Base-by-base conservation (phyloP, 2,888 invertebrate genomes). In the Pseudococcus viburni region DNA sequence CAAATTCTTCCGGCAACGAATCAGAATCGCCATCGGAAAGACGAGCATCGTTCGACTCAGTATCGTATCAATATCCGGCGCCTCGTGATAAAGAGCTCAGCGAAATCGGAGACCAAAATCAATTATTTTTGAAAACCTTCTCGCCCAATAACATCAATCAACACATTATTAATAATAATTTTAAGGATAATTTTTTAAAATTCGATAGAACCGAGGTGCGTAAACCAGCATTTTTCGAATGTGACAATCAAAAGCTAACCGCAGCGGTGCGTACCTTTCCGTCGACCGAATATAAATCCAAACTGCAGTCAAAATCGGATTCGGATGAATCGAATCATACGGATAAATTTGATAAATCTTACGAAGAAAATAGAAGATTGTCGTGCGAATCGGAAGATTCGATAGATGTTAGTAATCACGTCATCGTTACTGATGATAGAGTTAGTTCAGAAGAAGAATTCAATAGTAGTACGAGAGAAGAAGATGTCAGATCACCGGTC, bases 281-380 rank as follows among this genome's bases (percentile, higher is more conserved):
- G 33, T 12, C 84, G 15, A 8, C n/a, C 48, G 80, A 64, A 51
- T 48, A 12, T 80, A 85, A 86, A 42, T 17, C 55, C 80, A n/a
- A 90, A 91, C 93, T 92, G 91, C 92, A 91, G 89, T 90, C 91
- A 7, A 91, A 92, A 89, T 92, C 92, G 90, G 48, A 19, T 11
- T 39, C 91, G 91, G 80, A 86, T 17, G 68, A 84, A 86, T 68
- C 19, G 55, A 88, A 73, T 17, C 48, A 85, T 85, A 11, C 87
- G 87, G 39, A 88, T 77, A 68, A 85, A 80, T 22, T 77, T 59
- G 73, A 89, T 84, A 68, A 88, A 83, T 59, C 77, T 88, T 46
- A 89, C 89, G 68, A 89, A 88, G 42, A 88, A 88, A 11, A 64
- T 22, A 39, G 90, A 89, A 80, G 89, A 87, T 77, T 55, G 59